Percentiles rank a stretch among this genome's conserved stretches.
These are phyloP conservation scores for Pionites leucogaster DNA, from an alignment of 2,113 vertebrate species.

Conservation along the genomic window DNA sequence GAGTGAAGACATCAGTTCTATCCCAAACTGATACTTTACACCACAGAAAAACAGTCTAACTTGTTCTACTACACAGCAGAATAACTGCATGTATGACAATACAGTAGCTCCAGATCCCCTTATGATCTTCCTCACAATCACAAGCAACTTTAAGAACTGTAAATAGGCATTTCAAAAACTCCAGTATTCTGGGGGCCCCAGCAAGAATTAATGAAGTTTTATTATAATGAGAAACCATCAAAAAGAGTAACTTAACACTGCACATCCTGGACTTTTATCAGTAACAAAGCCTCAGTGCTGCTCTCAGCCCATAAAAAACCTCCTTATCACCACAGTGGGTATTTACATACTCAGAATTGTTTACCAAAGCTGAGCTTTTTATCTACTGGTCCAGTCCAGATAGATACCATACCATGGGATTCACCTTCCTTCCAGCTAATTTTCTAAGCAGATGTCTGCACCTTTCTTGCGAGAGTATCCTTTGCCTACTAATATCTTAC, in stretches of 20 bases:
- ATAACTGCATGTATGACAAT: background rate
- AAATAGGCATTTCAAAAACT: background rate
- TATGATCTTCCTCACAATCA: background rate
- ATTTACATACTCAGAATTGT: background rate
- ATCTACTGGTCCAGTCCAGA: background rate
- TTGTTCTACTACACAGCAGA: background rate
- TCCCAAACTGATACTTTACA: background rate
- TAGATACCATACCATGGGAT: background rate
- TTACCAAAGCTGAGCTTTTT: background rate
- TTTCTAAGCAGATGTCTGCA: background rate
- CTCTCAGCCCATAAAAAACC: background rate
- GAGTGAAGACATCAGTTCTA: background rate
- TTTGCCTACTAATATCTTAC: background rate
- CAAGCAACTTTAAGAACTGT: background rate
- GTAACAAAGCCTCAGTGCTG: background rate
- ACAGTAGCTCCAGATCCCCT: background rate
- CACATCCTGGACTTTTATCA: background rate
- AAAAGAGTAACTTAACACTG: background rate
- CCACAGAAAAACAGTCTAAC: background rate
- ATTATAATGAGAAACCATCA: background rate
- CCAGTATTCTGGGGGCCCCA: background rate
- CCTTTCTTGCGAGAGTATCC: background rate
- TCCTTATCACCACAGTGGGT: rapidly evolving
- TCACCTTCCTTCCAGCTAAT: background rate
- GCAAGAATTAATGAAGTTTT: background rate